Conservation (phyloP, 1,140 invertebrate genomes). For the Drosophila novamexicana region DNA sequence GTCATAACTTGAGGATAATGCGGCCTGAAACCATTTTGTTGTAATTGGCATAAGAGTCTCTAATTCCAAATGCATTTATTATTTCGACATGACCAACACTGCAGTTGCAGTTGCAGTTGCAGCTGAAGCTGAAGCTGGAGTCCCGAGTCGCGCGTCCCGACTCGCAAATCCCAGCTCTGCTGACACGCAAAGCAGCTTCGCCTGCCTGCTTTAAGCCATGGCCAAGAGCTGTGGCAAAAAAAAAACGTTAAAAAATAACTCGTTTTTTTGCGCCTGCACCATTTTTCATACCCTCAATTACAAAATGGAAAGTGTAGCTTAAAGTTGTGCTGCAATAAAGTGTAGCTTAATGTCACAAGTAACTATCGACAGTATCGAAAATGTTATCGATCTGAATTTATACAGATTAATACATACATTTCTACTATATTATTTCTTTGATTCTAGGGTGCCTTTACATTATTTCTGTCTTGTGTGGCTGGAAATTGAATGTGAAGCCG, state of each 20-base stretch:
- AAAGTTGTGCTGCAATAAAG: background rate
- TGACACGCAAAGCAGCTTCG: constrained; percentile 44
- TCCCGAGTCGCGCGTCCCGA: background rate
- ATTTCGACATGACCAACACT: constrained; percentile 74
- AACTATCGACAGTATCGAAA: background rate
- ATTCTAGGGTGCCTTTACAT: too few relatives aligned
- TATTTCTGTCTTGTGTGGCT: too few relatives aligned
- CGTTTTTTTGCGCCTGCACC: constrained; percentile 42
- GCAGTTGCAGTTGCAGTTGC: constrained; percentile 8
- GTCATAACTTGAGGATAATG: constrained; percentile 82
- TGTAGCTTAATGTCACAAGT: too few relatives aligned
- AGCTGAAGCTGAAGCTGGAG: constrained; percentile 9
- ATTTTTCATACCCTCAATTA: constrained; percentile 45
- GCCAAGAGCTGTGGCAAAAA: constrained; percentile 45
- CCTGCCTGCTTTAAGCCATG: constrained; percentile 53
- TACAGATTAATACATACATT: too few relatives aligned
- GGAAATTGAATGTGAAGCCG: background rate
- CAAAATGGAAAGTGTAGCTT: constrained; percentile 33
- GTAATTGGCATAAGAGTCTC: constrained; percentile 82
- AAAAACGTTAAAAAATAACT: constrained; percentile 36
- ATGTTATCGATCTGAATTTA: background rate
- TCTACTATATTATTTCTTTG: too few relatives aligned
- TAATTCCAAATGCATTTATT: constrained; percentile 81
- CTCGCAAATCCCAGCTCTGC: constrained; percentile 16
- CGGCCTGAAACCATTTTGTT: constrained; percentile 81